Base-by-base conservation (phyloP, 2,797 vertebrate genomes). In the Malacoraja senta region DNA sequence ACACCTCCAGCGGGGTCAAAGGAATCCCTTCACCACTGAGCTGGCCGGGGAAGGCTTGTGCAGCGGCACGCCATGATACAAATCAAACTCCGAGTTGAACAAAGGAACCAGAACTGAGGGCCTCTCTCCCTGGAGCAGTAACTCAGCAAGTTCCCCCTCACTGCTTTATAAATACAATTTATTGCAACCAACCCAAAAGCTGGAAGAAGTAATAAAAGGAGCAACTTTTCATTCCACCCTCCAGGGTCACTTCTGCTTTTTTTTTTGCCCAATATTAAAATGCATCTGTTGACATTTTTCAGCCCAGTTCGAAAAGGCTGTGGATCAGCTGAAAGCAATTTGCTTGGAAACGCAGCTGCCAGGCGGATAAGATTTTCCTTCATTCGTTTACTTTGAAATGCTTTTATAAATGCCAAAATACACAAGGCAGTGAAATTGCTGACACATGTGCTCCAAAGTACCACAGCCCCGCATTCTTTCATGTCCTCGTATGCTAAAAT, bases 381-480 rank as follows among this genome's bases (percentile, higher is more conserved):
- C 97, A 96, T 97, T 97, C 97, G 97, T 98, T 98, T 98, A 98
- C 98, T 98, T 98, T 98, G 96, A 98, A 98, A 98, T 97, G 97
- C 97, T 97, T 97, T 97, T 97, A 97, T 96, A 96, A 97, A 97
- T 97, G 98, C 97, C 97, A 98, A 98, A 98, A 98, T 98, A 98
- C 98, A 98, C 98, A 98, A 98, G 97, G 97, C 97, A 96, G 97
- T 97, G 97, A 98, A 98, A 99, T 99, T 98, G 97, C 98, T 98
- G 98, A 98, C 98, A 98, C 98, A 97, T 99, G 98, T 98, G 97
- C 94, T 96, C 96, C 44, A 96, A 96, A 95, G 97, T 97, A 97
- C 97, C 95, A 96, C 93, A 97, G 96, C 95, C 96, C 97, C 97
- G 96, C 97, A 98, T 98, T 98, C 97, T 98, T 98, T 97, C 97